phyloP scores from a whole-genome alignment of 2,888 invertebrate genomes.

The Epinotia nisella region DNA sequence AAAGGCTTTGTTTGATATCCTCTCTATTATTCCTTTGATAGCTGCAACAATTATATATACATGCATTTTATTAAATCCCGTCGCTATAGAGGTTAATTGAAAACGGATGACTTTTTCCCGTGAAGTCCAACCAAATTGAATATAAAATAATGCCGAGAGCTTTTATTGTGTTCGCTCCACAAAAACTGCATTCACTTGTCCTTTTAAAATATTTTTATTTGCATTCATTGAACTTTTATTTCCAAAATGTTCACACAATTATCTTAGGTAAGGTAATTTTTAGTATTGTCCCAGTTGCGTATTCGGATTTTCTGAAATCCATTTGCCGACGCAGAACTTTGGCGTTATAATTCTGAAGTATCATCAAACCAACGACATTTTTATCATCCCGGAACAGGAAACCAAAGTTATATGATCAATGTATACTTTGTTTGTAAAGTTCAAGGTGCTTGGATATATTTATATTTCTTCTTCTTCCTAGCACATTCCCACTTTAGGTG shows the following conservation, averaged over 20 bases:
- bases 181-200: not conserved
- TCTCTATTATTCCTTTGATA: constrained; percentile 24
- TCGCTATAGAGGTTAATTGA: constrained; percentile 54
- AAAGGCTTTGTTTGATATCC: constrained; percentile 10
- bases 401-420: too few species aligned
- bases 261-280: not conserved
- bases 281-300: not conserved
- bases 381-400: too few species aligned
- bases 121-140: constrained; percentile 22
- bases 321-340: too few species aligned
- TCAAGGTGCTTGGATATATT: too few species aligned
- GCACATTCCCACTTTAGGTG: too few species aligned
- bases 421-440: too few species aligned
- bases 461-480: too few species aligned
- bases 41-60: constrained; percentile 8
- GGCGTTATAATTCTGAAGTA: too few species aligned
- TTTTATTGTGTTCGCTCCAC: constrained; percentile 22
- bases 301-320: too few species aligned
- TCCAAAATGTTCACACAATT: not conserved
- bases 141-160: constrained; percentile 31
- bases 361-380: too few species aligned
- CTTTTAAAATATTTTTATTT: not conserved
- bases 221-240: not conserved
- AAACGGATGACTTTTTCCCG: constrained; percentile 63
- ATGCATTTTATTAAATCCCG: constrained; percentile 32